These are phyloP conservation scores for Isurus oxyrinchus DNA, from an alignment of 2,113 vertebrate genomes.

Conservation along the genomic window DNA sequence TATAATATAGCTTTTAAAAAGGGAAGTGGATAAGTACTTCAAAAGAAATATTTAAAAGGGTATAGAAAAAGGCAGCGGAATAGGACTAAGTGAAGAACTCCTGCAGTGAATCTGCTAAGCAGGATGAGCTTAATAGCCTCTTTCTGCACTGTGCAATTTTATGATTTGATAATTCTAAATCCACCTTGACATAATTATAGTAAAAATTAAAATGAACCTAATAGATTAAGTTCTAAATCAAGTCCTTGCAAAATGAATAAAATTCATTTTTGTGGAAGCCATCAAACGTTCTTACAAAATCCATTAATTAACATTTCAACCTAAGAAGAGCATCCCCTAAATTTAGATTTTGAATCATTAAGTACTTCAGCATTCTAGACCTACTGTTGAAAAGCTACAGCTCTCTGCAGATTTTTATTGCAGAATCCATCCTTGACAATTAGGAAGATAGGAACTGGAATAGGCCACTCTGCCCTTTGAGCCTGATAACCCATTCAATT, in stretches of 20 bases:
- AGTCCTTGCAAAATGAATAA: neutral
- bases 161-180: slow-evolving; percentile 4
- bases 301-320: slow-evolving; percentile 1
- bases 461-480: neutral
- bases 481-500: neutral
- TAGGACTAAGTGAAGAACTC: neutral
- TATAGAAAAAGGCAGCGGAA: neutral
- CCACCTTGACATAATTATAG: neutral
- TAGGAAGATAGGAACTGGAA: neutral
- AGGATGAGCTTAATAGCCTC: neutral
- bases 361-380: neutral
- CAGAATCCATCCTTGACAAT: neutral
- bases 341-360: neutral
- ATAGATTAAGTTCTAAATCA: slow-evolving; percentile 11
- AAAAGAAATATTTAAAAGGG: neutral
- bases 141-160: neutral
- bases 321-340: neutral
- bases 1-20: neutral
- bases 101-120: neutral
- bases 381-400: neutral
- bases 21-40: neutral
- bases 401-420: neutral
- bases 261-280: neutral
- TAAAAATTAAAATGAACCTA: neutral
- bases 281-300: neutral